Conservation (phyloP, 2,888 invertebrate genomes). For the Boloria euphrosyne region DNA sequence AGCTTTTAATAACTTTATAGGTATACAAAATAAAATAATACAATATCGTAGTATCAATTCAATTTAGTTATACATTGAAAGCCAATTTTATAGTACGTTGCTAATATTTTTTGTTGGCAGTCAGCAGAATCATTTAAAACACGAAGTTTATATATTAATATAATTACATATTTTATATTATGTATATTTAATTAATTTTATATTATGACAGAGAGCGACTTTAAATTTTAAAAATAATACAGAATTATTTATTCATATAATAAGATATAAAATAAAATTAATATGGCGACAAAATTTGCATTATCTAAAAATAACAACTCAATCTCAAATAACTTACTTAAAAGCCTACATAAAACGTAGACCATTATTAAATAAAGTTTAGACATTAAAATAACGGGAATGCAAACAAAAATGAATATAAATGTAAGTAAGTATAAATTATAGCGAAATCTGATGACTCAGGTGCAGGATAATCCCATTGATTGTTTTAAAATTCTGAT, state of each 20-base stretch:
- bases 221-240: conserved; percentile 4
- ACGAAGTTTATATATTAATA: not conserved
- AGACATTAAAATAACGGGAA: conserved; percentile 52
- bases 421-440: conserved; percentile 5
- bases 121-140: not conserved
- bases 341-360: conserved; percentile 80
- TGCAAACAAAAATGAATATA: conserved; percentile 40
- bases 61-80: not conserved
- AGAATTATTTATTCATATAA: conserved; percentile 19
- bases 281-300: conserved; percentile 40
- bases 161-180: not conserved
- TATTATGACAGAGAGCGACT: conserved; percentile 12
- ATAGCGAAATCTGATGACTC: not conserved
- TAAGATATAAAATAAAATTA: conserved; percentile 39
- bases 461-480: too few species aligned
- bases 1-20: conserved; percentile 4
- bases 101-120: conserved; percentile 2
- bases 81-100: conserved; percentile 1
- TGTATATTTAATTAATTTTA: not conserved
- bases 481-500: too few species aligned
- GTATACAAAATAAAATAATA: conserved; percentile 17
- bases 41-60: conserved; percentile 7
- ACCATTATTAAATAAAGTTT: conserved; percentile 65
- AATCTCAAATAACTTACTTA: conserved; percentile 54
- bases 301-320: conserved; percentile 36